phyloP scores from a whole-genome alignment of 2,888 invertebrate species.

The Aromia moschata region DNA sequence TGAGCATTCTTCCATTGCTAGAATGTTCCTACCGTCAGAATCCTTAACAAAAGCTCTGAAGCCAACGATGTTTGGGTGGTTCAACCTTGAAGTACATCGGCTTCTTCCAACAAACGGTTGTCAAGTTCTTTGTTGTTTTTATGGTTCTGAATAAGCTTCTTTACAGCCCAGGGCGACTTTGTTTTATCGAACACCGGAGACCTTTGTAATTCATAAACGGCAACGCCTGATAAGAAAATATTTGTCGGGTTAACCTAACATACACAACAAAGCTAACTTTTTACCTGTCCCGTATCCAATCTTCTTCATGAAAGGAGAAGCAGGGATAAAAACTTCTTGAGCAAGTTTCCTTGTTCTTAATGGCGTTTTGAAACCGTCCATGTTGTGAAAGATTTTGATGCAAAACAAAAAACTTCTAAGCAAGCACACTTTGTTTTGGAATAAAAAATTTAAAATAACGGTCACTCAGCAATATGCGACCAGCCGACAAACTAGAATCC shows the following conservation, averaged over 20 bases:
- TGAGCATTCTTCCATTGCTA: conserved; percentile 84
- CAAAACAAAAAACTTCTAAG: too few species aligned
- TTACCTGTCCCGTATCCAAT: conserved; percentile 82
- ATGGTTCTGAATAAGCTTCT: conserved; percentile 68
- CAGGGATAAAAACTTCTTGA: conserved; percentile 66
- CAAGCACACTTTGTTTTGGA: too few species aligned
- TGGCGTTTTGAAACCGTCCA: conserved; percentile 64
- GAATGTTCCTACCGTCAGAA: conserved; percentile 68
- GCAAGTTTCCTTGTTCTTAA: conserved; percentile 56
- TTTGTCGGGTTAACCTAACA: background rate
- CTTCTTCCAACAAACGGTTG: conserved; percentile 75
- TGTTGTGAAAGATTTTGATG: conserved; percentile 34
- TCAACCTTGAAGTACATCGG: conserved; percentile 73
- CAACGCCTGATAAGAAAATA: conserved; percentile 68
- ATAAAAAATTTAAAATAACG: too few species aligned
- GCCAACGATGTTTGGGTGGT: conserved; percentile 86
- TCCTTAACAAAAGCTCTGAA: conserved; percentile 69
- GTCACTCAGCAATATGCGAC: too few species aligned
- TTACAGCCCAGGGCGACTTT: conserved; percentile 89
- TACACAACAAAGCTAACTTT: conserved; percentile 7
- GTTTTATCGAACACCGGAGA: conserved; percentile 74
- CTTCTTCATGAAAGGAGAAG: conserved; percentile 76
- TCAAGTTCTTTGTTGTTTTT: conserved; percentile 60
- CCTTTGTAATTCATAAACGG: conserved; percentile 79
- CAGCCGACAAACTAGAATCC: too few species aligned